phyloP scores from a whole-genome alignment of 2,888 invertebrate species.

The Brachyopa scutellaris region DNA sequence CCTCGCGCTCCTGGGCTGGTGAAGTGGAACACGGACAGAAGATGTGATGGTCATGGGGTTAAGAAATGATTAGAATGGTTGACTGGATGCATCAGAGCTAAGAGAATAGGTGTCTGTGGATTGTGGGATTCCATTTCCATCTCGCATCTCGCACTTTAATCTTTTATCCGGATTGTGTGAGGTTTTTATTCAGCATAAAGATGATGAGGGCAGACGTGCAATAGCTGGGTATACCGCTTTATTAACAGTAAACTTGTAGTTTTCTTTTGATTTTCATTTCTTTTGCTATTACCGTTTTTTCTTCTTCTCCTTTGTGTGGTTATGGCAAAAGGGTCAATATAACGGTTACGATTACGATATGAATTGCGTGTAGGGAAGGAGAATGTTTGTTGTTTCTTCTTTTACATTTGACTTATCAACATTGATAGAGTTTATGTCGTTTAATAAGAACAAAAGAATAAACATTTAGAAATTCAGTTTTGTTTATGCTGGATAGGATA shows the following conservation, averaged over 20 bases:
- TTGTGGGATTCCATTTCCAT: background rate
- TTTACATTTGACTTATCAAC: background rate
- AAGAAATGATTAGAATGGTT: constrained; percentile 62
- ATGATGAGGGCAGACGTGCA: constrained; percentile 39
- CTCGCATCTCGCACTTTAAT: constrained; percentile 32
- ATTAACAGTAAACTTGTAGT: constrained; percentile 44
- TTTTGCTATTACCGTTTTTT: constrained; percentile 3
- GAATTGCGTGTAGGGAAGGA: too few relatives aligned
- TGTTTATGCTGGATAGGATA: background rate
- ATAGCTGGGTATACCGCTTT: constrained; percentile 42
- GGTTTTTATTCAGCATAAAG: background rate
- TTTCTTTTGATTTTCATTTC: constrained; percentile 11
- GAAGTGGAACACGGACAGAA: constrained; percentile 47
- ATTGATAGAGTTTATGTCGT: background rate
- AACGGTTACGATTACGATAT: too few relatives aligned
- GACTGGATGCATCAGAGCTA: constrained; percentile 45
- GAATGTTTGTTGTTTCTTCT: background rate
- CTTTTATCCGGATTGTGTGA: constrained; percentile 26
- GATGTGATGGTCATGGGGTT: constrained; percentile 61
- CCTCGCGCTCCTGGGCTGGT: constrained; percentile 25
- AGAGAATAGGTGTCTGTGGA: constrained; percentile 28
- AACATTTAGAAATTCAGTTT: too few relatives aligned
- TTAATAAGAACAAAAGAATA: background rate
- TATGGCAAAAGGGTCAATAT: constrained; percentile 40
- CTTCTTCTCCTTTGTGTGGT: background rate